Conservation (phyloP, 1,140 invertebrate genomes). For the Drosophila auraria region DNA sequence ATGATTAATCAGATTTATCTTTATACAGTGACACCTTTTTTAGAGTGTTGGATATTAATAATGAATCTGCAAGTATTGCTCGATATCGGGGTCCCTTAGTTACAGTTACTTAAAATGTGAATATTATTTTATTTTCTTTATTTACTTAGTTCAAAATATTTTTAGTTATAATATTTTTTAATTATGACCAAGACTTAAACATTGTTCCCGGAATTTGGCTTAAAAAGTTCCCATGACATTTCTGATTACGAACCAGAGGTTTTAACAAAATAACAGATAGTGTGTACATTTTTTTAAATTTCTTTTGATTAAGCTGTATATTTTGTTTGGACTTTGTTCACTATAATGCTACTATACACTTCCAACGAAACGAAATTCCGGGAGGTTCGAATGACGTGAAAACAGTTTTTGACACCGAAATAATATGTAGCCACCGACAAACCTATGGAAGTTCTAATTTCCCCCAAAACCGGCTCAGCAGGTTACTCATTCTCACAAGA, state of each 20-base stretch:
- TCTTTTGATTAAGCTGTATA: slow-evolving; percentile 1
- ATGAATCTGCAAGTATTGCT: not conserved
- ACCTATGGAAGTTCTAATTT: slow-evolving; percentile 7
- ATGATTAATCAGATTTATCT: slow-evolving; percentile 13
- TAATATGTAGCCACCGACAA: not conserved
- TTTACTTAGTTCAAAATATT: not conserved
- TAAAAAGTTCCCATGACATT: not conserved
- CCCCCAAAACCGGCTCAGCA: slow-evolving; percentile 12
- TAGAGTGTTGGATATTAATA: not conserved
- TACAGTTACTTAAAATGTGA: too few relatives aligned
- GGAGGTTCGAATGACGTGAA: slow-evolving; percentile 20
- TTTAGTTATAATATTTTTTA: not conserved
- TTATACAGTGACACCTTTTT: not conserved
- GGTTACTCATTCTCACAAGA: slow-evolving; percentile 8
- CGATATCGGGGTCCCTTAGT: not conserved
- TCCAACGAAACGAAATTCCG: slow-evolving; percentile 20
- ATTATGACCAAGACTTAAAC: not conserved
- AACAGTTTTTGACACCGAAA: not conserved
- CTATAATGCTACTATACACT: not conserved
- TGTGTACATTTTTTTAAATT: not conserved
- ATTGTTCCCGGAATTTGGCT: not conserved
- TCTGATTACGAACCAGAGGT: not conserved
- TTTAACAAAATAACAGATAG: not conserved
- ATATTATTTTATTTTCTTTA: too few relatives aligned
- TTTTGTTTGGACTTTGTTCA: slow-evolving; percentile 16